These are phyloP conservation scores for Oithona nana DNA, from an alignment of 2,888 invertebrate species.

Conservation along the genomic window DNA sequence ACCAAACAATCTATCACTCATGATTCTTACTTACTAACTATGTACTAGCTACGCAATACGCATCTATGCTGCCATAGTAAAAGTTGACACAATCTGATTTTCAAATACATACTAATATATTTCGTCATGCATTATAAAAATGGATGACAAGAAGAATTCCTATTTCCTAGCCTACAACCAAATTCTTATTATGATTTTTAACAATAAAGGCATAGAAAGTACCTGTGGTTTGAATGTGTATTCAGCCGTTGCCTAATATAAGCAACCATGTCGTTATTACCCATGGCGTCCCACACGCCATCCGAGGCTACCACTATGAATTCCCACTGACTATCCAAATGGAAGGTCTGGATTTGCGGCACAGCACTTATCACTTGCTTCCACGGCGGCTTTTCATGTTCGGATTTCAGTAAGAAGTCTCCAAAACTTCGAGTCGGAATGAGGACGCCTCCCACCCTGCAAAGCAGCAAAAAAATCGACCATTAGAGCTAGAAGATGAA, in stretches of 20 bases:
- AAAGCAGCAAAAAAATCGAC: background rate
- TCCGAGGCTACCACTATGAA: slow-evolving; percentile 5
- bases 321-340: slow-evolving; percentile 2
- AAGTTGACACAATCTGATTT: no score
- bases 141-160: no score
- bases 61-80: no score
- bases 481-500: background rate
- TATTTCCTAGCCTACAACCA: no score
- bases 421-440: slow-evolving; percentile 15
- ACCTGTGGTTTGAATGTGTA: background rate
- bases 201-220: no score
- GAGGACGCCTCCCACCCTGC: slow-evolving; percentile 11
- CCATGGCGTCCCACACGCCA: slow-evolving; percentile 16
- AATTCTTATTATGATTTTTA: no score
- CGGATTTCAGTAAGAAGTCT: slow-evolving; percentile 11
- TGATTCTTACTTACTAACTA: no score
- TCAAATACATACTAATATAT: no score
- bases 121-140: no score
- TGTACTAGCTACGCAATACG: no score
- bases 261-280: background rate
- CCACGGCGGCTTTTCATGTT: slow-evolving; percentile 11
- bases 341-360: slow-evolving; percentile 9
- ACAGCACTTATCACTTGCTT: slow-evolving; percentile 9
- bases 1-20: no score
- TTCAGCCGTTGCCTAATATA: background rate